Conservation (phyloP, 2,888 invertebrate genomes). For the Hecatera dysodea region DNA sequence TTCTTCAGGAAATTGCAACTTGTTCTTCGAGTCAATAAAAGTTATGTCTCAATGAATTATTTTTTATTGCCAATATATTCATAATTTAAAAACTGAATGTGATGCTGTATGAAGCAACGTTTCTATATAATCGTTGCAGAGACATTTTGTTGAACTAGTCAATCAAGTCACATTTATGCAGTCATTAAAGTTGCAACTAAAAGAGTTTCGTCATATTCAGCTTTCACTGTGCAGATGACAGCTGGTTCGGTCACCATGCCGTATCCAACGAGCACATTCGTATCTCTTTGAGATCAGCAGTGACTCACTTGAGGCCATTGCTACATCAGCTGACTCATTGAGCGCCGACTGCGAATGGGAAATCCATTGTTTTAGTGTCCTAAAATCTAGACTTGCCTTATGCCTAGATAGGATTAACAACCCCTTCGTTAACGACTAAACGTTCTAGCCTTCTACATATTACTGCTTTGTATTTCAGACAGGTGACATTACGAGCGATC, state of each 20-base stretch:
- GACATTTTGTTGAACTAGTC: constrained; percentile 15
- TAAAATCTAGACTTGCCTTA: constrained; percentile 70
- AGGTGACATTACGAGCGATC: constrained; percentile 14
- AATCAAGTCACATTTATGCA: constrained; percentile 24
- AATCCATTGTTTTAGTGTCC: constrained; percentile 85
- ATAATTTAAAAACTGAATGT: background rate
- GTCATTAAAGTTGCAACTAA: constrained; percentile 5
- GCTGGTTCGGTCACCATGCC: constrained; percentile 64
- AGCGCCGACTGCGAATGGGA: constrained; percentile 81
- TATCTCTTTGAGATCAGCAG: constrained; percentile 79
- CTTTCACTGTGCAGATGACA: constrained; percentile 50
- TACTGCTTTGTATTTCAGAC: constrained; percentile 16
- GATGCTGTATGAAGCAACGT: background rate
- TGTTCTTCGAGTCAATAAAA: background rate
- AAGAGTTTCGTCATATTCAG: constrained; percentile 41
- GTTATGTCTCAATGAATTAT: background rate
- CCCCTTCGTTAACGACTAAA: constrained; percentile 24
- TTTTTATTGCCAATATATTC: background rate
- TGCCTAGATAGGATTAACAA: constrained; percentile 36
- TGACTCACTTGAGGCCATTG: constrained; percentile 85
- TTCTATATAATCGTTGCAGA: constrained; percentile 6
- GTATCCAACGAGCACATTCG: constrained; percentile 74
- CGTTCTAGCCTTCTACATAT: constrained; percentile 13
- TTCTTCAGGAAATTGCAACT: background rate
- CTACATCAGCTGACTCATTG: constrained; percentile 89